Evolutionary conservation across 2,797 vertebrate genomes (phyloP), one percentile per base, ranked within the genome.

Genomic region (Buphagus erythrorhynchus): DNA sequence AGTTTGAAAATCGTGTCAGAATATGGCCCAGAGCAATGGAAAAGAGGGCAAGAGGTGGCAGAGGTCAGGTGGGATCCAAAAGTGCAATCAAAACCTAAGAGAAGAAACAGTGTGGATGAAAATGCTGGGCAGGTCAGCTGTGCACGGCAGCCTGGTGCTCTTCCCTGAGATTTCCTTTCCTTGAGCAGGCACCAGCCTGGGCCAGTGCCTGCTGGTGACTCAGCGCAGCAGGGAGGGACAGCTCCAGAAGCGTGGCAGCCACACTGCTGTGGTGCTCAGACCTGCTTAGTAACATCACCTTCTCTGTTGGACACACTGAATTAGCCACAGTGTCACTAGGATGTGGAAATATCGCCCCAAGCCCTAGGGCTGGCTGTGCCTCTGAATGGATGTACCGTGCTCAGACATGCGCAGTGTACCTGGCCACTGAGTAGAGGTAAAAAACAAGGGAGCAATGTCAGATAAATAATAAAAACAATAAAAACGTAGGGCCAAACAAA

Each of bases 341-440:
- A 63, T 87, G 88, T 48, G 63, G 92, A 92, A 92, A 91, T 73
- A 59, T 1, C 38, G 42, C 57, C n/a, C 21, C 19, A 4, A 6
- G 84, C 36, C 42, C 59, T 10, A 21, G 59, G 51, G 16, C 76
- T 62, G 91, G 22, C 43, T 36, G 6, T 31, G 16, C 24, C 31
- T 54, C 62, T 46, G 26, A 38, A 10, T 1, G 6, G 15, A 2
- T 17, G 65, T 13, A 9, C 43, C 3, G 0, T 2, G 10, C 58
- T 68, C 26, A 46, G 87, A 31, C 26, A 2, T 0, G 11, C 6
- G 16, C 35, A 31, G 22, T 52, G 5, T 5, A 62, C 24, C 38
- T 52, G 68, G 55, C 11, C 36, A 24, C 40, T n/a, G 45, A 76
- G 20, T 1, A 22, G 25, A 76, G 10, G 13, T 0, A 11, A 61